A percentile compares a stretch with the other conserved stretches of the same genome.
phyloP scores from a whole-genome alignment of 1,140 invertebrate species.

The Macrocentrus cingulum region DNA sequence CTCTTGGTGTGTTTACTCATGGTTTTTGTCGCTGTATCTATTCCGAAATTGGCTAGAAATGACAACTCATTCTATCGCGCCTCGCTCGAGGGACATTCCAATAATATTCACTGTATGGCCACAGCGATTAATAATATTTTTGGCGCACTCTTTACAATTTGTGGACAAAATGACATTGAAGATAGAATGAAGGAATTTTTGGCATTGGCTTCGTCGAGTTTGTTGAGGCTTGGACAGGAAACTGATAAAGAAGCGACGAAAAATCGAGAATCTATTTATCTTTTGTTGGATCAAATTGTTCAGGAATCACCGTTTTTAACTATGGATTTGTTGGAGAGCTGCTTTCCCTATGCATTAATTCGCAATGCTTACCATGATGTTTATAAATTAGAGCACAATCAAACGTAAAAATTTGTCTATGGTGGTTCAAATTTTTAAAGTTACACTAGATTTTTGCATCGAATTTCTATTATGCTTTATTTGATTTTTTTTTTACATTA shows the following conservation, averaged over 20 bases:
- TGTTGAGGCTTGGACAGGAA: constrained; percentile 91
- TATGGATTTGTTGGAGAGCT: constrained; percentile 96
- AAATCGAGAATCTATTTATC: constrained; percentile 94
- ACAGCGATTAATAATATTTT: constrained; percentile 96
- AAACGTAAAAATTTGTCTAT: constrained; percentile 53
- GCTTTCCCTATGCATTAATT: constrained; percentile 95
- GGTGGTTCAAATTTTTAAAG: too few relatives aligned
- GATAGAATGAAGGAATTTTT: constrained; percentile 98
- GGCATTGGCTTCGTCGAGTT: constrained; percentile 92
- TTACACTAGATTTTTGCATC: too few relatives aligned
- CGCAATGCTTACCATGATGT: constrained; percentile 96
- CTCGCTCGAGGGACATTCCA: constrained; percentile 91
- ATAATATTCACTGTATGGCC: constrained; percentile 98
- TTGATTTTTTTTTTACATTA: too few relatives aligned
- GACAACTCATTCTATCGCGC: constrained; percentile 89
- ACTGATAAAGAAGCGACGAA: constrained; percentile 91
- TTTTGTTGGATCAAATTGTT: constrained; percentile 93
- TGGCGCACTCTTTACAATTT: constrained; percentile 93
- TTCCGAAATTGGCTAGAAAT: constrained; percentile 91
- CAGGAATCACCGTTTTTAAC: constrained; percentile 97
- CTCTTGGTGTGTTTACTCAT: constrained; percentile 91
- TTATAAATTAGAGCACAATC: constrained; percentile 81
- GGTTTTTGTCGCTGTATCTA: constrained; percentile 98
- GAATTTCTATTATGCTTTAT: too few relatives aligned
- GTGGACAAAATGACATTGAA: constrained; percentile 92